A percentile compares a stretch with the other conserved stretches of the same genome.
phyloP scores from a whole-genome alignment of 2,888 invertebrate genomes.

The Neelides folsomi region DNA sequence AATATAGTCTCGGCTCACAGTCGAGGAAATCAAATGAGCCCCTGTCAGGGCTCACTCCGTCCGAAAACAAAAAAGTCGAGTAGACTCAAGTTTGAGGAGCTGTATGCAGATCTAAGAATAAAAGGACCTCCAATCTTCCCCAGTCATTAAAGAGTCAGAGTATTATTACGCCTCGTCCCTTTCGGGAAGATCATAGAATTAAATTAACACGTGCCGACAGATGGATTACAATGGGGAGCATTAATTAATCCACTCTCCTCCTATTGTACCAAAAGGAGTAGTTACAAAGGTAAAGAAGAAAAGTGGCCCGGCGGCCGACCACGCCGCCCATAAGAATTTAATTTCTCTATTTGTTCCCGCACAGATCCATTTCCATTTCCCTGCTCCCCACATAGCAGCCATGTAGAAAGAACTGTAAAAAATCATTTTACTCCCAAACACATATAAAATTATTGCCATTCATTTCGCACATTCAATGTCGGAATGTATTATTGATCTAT shows the following conservation, averaged over 20 bases:
- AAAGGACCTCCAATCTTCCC: no score
- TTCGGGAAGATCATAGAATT: slow-evolving; percentile 12
- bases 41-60: neutral
- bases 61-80: slow-evolving; percentile 4
- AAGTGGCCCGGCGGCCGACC: slow-evolving; percentile 3
- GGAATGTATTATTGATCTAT: no score
- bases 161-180: no score
- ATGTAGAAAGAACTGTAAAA: no score
- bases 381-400: no score
- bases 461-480: no score
- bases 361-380: neutral
- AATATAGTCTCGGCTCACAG: neutral
- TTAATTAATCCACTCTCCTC: slow-evolving; percentile 27
- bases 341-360: slow-evolving; percentile 18
- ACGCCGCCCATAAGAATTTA: slow-evolving; percentile 11
- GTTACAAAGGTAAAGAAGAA: neutral
- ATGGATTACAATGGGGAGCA: slow-evolving; percentile 28
- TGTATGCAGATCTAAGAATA: neutral
- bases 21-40: neutral
- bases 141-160: no score
- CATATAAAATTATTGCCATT: no score
- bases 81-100: neutral
- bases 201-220: slow-evolving; percentile 34
- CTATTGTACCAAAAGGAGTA: slow-evolving; percentile 15
- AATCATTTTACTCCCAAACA: no score